Evolutionary conservation across 2,113 vertebrate species (phyloP).

Genomic region (Oreochromis niloticus): DNA sequence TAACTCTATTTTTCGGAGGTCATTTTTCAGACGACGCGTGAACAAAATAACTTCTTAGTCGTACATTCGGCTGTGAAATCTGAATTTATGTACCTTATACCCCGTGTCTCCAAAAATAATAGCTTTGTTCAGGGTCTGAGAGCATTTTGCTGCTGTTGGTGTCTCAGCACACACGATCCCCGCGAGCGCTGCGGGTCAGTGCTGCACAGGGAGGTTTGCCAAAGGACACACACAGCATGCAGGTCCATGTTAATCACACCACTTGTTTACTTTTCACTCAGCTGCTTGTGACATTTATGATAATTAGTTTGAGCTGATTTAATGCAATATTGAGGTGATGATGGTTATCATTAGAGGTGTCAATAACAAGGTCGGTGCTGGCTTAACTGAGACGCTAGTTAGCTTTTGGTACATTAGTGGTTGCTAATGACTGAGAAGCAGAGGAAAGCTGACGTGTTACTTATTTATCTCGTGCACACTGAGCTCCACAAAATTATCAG

Average conservation of each 20-base stretch:
- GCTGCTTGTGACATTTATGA: neutral
- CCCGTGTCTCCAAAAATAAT: neutral
- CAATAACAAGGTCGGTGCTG: neutral
- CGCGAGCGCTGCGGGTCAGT: neutral
- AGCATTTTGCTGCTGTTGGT: neutral
- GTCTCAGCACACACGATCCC: neutral
- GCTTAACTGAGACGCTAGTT: neutral
- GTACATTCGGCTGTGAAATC: neutral
- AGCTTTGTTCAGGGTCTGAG: neutral
- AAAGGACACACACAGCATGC: neutral
- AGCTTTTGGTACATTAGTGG: neutral
- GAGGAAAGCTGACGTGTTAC: neutral
- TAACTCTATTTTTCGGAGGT: neutral
- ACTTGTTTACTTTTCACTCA: neutral
- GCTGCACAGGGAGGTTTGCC: neutral
- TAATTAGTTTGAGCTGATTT: neutral
- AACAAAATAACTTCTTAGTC: neutral
- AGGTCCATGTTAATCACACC: neutral
- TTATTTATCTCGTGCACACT: neutral
- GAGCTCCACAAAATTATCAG: neutral
- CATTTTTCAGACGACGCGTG: neutral
- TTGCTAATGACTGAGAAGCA: neutral
- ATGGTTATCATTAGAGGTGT: neutral
- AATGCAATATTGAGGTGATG: neutral
- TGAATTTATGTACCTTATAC: neutral